Base-by-base conservation (phyloP, 2,113 vertebrate genomes). In the Ptilorrhoa leucosticta region DNA sequence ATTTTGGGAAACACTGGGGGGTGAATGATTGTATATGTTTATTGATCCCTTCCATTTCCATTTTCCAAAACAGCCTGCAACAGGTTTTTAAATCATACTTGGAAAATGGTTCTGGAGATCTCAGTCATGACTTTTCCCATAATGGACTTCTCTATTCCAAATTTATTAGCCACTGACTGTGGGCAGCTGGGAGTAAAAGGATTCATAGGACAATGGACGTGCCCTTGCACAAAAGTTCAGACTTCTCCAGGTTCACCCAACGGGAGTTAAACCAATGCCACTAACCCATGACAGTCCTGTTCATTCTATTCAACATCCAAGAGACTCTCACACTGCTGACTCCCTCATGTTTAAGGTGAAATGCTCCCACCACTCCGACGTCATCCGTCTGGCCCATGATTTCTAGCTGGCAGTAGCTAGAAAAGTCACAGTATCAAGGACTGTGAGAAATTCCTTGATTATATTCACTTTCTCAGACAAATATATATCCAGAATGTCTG, bases 101-200 rank as follows among this genome's bases (percentile, higher is more conserved):
- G 11, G 22, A 83, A 57, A 22, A 65, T 44, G 9, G 5, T 14
- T 87, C 75, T 87, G 33, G 40, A 66, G 47, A 63, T 4, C 4
- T 66, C 24, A 13, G 30, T 39, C 6, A 14, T 50, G 8, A 28
- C 33, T 87, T 78, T 73, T 27, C 4, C 17, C 4, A 5, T n/a
- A 1, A 45, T 63, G 21, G 26, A 68, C 5, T 53, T 90, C 26
- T 31, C 26, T 17, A 35, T 79, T 80, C 9, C 12, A 64, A 80
- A 54, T 31, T 42, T 42, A 17, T 64, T 64, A 42, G 7, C 51
- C 20, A 37, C 30, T 71, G 51, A 35, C 42, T 76, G 12, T 22
- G 0, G 0, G 33, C n/a, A 87, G 24, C 9, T 58, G 39, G 15
- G 10, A 45, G 1, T 63, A n/a, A 54, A 88, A 83, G 20, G 30